A percentile compares a stretch with the other conserved stretches of the same genome.
Conservation (phyloP, 2,113 vertebrate genomes). For the Machaerirhynchus nigripectus region DNA sequence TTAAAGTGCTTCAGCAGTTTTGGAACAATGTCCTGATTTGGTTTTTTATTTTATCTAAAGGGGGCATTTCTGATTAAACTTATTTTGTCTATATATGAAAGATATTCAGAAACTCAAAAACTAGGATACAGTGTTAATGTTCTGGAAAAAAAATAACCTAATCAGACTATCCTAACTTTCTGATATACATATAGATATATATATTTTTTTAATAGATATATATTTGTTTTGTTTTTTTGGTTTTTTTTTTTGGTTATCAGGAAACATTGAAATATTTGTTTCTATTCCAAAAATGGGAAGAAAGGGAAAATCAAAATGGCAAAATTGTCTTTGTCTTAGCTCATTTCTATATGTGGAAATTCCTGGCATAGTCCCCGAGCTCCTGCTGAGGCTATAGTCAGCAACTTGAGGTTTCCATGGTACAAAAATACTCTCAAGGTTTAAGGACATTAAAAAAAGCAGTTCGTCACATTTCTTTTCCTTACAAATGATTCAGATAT, state of each 20-base stretch:
- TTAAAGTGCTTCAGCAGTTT: neutral
- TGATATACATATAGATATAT: neutral
- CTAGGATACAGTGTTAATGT: neutral
- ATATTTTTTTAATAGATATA: neutral
- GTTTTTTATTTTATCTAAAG: neutral
- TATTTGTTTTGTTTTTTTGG: too few species aligned
- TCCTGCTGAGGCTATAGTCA: neutral
- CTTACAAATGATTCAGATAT: neutral
- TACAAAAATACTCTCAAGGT: neutral
- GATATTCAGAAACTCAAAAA: neutral
- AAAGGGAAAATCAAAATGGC: neutral
- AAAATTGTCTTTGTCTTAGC: neutral
- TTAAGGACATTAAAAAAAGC: neutral
- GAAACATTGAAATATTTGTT: neutral
- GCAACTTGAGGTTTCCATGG: neutral
- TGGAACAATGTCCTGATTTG: neutral
- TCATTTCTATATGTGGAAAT: neutral
- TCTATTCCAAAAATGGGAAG: neutral
- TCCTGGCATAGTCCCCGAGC: neutral
- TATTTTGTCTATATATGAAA: neutral
- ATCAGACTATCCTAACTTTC: neutral
- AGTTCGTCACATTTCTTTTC: neutral
- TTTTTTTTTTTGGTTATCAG: neutral
- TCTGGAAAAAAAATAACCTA: neutral
- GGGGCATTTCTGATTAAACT: neutral